Conservation (phyloP, 2,113 vertebrate genomes). For the Oreochromis spilurus region DNA sequence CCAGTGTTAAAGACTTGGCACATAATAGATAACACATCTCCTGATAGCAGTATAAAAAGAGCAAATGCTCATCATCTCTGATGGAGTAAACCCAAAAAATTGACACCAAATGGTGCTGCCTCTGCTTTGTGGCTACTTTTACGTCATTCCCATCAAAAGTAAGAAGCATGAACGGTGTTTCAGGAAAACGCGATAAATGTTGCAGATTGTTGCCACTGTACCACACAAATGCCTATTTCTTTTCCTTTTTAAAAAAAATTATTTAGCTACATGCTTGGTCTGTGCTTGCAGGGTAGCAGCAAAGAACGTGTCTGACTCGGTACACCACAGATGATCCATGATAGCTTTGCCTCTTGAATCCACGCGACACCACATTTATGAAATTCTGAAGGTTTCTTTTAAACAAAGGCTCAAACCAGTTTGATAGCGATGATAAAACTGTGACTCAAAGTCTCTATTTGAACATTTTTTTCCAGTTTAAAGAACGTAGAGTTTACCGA, state of each 20-base stretch:
- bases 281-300: not conserved
- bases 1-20: not conserved
- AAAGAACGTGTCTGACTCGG: not conserved
- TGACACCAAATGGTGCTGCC: not conserved
- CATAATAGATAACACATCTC: not conserved
- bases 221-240: not conserved
- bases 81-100: not conserved
- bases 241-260: not conserved
- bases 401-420: not conserved
- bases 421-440: not conserved
- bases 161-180: not conserved
- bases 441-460: not conserved
- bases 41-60: not conserved
- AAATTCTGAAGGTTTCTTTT: not conserved
- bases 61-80: not conserved
- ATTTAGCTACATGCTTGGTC: not conserved
- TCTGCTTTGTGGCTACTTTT: not conserved
- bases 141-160: not conserved
- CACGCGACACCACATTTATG: not conserved
- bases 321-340: not conserved
- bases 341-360: not conserved
- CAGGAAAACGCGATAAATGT: not conserved
- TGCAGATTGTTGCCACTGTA: not conserved
- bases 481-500: not conserved
- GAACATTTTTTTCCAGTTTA: not conserved